Percentiles rank a stretch among this genome's conserved stretches.
These are phyloP conservation scores for Vireo altiloquus DNA, from an alignment of 2,113 vertebrate genomes.

Conservation along the genomic window DNA sequence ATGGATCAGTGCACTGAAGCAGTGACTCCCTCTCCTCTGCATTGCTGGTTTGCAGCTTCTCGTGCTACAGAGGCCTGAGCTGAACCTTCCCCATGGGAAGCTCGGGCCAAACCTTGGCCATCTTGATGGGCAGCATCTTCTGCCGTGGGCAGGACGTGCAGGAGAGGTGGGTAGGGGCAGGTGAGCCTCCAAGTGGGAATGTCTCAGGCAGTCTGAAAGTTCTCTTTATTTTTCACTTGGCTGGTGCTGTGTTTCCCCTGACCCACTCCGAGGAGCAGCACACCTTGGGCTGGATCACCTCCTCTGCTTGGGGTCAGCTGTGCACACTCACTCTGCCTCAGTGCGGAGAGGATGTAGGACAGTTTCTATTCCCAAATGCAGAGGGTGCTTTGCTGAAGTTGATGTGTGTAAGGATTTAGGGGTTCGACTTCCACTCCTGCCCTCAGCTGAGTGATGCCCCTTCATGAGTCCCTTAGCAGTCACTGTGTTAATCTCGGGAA, in stretches of 20 bases:
- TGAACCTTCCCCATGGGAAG: background rate
- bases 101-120: background rate
- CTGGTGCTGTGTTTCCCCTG: background rate
- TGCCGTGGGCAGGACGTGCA: background rate
- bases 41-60: background rate
- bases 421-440: background rate
- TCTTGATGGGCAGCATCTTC: background rate
- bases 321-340: rapidly evolving
- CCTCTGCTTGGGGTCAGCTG: background rate
- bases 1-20: background rate
- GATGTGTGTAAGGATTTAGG: background rate
- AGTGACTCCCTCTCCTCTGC: background rate
- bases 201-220: background rate
- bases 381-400: background rate
- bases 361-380: background rate
- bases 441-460: rapidly evolving
- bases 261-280: rapidly evolving
- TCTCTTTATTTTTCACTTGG: background rate
- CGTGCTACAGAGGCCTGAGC: background rate
- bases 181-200: background rate
- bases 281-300: background rate
- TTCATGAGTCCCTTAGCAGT: background rate
- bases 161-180: background rate
- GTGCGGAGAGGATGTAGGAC: background rate
- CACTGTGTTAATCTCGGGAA: background rate